Evolutionary conservation across 2,888 invertebrate species (phyloP).

Genomic region (Micoletzkya japonica): DNA sequence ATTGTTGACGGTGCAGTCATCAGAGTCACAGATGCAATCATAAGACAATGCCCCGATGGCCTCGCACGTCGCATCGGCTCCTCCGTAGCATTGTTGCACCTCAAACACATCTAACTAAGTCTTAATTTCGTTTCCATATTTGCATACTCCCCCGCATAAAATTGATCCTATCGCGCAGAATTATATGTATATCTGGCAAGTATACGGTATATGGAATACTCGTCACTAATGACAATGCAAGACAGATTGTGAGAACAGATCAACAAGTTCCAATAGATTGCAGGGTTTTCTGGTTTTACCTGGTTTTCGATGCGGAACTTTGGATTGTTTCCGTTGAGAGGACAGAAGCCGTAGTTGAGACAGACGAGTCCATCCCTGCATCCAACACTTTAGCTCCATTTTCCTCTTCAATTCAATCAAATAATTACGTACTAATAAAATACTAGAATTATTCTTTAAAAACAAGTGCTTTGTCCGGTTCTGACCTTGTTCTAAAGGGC

Average conservation of each 20-base stretch:
- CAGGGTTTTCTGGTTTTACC: too few species aligned
- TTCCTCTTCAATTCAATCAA: neutral
- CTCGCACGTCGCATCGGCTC: slow-evolving; percentile 62
- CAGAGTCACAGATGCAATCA: slow-evolving; percentile 62
- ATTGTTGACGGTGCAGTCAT: slow-evolving; percentile 62
- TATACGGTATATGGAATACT: too few species aligned
- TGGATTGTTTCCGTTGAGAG: slow-evolving; percentile 62
- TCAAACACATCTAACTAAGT: too few species aligned
- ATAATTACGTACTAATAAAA: neutral
- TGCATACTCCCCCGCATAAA: neutral
- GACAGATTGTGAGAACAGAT: too few species aligned
- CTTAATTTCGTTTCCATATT: too few species aligned
- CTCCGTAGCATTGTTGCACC: slow-evolving; percentile 61
- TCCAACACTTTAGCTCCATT: neutral
- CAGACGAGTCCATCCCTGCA: slow-evolving; percentile 49
- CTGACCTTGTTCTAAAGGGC: slow-evolving; percentile 60
- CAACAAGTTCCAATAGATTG: too few species aligned
- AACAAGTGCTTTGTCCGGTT: neutral
- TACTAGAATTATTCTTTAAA: neutral
- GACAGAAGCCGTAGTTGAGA: slow-evolving; percentile 63
- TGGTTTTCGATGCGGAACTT: slow-evolving; percentile 64
- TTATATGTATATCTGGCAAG: too few species aligned
- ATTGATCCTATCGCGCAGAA: neutral
- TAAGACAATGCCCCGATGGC: slow-evolving; percentile 62
- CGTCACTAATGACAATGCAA: too few species aligned